Evolutionary conservation across 64 coral and sea anemone species (phyloP).

Genomic region (Dendrophyllia cribrosa): DNA sequence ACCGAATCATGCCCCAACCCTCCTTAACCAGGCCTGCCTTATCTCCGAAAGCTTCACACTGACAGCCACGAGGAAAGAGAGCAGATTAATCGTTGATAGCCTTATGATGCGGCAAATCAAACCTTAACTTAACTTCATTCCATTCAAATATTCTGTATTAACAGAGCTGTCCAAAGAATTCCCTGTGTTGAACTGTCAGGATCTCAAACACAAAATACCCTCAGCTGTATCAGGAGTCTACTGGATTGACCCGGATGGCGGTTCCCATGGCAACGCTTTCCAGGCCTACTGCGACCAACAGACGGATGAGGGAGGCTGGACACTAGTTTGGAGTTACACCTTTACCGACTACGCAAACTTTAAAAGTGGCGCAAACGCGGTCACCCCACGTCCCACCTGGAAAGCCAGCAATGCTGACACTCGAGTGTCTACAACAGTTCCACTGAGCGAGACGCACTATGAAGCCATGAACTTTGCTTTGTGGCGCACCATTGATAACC

Average conservation of each 20-base stretch:
- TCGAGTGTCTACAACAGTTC: background rate
- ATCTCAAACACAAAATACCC: background rate
- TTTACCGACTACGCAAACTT: slow-evolving; percentile 73
- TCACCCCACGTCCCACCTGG: slow-evolving; percentile 15
- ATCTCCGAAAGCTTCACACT: no score
- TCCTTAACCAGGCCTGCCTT: no score
- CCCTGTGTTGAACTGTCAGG: slow-evolving; percentile 10
- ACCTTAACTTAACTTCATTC: no score
- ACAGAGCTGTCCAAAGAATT: background rate
- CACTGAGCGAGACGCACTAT: slow-evolving; percentile 34
- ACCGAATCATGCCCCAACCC: no score
- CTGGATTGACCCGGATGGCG: slow-evolving; percentile 51
- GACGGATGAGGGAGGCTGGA: slow-evolving; percentile 73
- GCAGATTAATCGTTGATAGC: no score
- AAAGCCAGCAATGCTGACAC: background rate
- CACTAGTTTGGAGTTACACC: slow-evolving; percentile 79
- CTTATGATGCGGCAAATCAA: no score
- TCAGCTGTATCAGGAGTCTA: slow-evolving; percentile 45
- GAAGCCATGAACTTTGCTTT: slow-evolving; percentile 58
- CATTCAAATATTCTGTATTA: no score
- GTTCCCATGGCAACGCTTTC: slow-evolving; percentile 1
- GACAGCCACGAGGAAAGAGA: no score
- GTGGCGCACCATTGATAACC: slow-evolving; percentile 35
- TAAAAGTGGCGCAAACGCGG: slow-evolving; percentile 11
- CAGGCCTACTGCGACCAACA: slow-evolving; percentile 74